Evolutionary conservation across 1,140 invertebrate genomes (phyloP), one percentile per base, ranked within the genome.

Genomic region (Meteorus sp.): DNA sequence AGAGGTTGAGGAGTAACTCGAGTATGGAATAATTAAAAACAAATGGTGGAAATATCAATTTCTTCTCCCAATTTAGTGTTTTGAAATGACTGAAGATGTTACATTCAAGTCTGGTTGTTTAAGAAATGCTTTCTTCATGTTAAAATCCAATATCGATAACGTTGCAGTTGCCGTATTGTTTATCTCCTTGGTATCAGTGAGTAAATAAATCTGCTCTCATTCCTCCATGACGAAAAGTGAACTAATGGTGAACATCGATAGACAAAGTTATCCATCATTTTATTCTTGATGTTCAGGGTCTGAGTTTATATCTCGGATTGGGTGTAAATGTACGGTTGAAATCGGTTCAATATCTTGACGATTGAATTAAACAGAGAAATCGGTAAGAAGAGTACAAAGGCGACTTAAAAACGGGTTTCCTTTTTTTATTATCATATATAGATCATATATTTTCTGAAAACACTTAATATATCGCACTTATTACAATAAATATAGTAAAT

Each of bases 401-500:
- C 47, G 17, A 23, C 44, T 64, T 47, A 67, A 70, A 68, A 58
- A 58, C 56, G 47, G 63, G 67, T 69, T 69, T 67, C 61, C 55
- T 63, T 50, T 68, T 73, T 74, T 74, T 74, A 74, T 74, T 74
- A 74, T 73, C 72, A 74, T 74, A 73, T 74, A 74, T 72, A 73
- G 68, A 72, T 72, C 70, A 74, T 74, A 72, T 74, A 71, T 74
- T 72, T 73, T 72, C 60, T 72, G 67, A 73, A 74, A 73, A 74
- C 72, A 73, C 64, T 74, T 73, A 74, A 74, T 74, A 74, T 74
- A 73, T 71, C 69, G 64, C 71, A 71, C 68, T 72, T 74, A 74
- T 65, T 57, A 65, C 73, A 73, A 68, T 70, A 68, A 48, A 73
- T 74, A 71, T 72, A 60, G 62, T 74, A 72, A 73, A 66, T 71